Conservation (phyloP, 2,888 invertebrate genomes). For the Calliscelio sp. region DNA sequence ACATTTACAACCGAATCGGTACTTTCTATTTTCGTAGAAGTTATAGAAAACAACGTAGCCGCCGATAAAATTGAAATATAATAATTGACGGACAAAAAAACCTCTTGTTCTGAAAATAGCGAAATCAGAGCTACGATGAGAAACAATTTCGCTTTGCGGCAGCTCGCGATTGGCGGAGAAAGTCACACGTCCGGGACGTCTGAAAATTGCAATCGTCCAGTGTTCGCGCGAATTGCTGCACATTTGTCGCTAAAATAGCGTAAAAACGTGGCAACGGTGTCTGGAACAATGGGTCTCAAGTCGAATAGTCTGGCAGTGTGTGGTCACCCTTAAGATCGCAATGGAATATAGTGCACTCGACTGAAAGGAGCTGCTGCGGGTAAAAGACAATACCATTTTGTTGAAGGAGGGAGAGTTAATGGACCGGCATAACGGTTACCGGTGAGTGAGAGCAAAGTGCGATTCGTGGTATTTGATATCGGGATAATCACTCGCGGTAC, state of each 20-base stretch:
- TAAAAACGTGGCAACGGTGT: slow-evolving; percentile 58
- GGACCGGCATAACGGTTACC: slow-evolving; percentile 77
- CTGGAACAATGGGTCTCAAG: slow-evolving; percentile 58
- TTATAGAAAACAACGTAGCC: neutral
- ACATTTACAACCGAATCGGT: too few relatives aligned
- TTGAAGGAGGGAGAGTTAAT: slow-evolving; percentile 76
- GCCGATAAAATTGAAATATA: neutral
- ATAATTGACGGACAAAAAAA: neutral
- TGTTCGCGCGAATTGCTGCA: slow-evolving; percentile 38
- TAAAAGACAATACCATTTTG: slow-evolving; percentile 76
- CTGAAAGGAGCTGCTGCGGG: slow-evolving; percentile 73
- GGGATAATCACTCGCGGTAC: slow-evolving; percentile 83
- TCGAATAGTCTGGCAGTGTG: slow-evolving; percentile 66
- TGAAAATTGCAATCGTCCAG: too few relatives aligned
- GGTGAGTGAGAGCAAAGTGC: slow-evolving; percentile 82
- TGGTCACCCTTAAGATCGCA: slow-evolving; percentile 73
- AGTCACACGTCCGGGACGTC: slow-evolving; percentile 41
- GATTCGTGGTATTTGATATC: slow-evolving; percentile 86
- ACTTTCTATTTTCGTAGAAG: neutral
- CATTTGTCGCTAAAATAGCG: slow-evolving; percentile 58
- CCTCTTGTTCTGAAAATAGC: neutral
- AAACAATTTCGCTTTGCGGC: slow-evolving; percentile 36
- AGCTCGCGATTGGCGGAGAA: slow-evolving; percentile 26
- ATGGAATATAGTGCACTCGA: slow-evolving; percentile 70
- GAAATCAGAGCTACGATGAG: slow-evolving; percentile 15